These are phyloP conservation scores for Notiomystis cincta DNA, from an alignment of 2,113 vertebrate genomes.

Conservation along the genomic window DNA sequence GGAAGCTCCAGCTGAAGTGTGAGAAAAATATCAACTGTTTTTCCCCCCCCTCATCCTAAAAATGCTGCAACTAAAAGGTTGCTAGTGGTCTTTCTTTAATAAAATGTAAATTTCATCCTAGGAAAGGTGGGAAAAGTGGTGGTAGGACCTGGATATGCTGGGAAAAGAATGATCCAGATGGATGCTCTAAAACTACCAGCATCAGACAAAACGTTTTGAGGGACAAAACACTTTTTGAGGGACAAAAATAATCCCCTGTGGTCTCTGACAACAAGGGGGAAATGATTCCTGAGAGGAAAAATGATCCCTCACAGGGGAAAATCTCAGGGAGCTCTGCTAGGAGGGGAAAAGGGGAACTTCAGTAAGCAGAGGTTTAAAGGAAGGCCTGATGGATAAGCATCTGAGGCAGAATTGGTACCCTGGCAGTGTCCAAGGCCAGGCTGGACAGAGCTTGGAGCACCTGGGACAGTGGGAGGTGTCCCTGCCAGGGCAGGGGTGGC, in stretches of 20 bases:
- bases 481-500: not conserved
- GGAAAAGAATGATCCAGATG: not conserved
- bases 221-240: not conserved
- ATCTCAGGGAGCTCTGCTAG: not conserved
- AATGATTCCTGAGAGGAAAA: not conserved
- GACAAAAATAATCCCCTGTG: not conserved
- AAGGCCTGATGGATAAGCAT: not conserved
- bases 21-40: not conserved
- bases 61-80: not conserved
- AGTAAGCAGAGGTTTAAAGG: not conserved
- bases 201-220: not conserved
- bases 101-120: not conserved
- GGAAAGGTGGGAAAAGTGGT: not conserved
- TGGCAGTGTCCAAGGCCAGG: not conserved
- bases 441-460: rapidly evolving
- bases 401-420: not conserved
- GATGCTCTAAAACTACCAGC: not conserved
- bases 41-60: not conserved
- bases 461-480: not conserved
- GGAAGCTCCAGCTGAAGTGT: not conserved
- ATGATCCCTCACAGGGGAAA: not conserved
- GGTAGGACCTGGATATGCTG: not conserved
- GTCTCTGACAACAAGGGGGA: not conserved
- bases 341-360: not conserved
- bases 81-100: not conserved